phyloP scores from a whole-genome alignment of 2,888 invertebrate species.

The Caenorhabditis zanzibari region DNA sequence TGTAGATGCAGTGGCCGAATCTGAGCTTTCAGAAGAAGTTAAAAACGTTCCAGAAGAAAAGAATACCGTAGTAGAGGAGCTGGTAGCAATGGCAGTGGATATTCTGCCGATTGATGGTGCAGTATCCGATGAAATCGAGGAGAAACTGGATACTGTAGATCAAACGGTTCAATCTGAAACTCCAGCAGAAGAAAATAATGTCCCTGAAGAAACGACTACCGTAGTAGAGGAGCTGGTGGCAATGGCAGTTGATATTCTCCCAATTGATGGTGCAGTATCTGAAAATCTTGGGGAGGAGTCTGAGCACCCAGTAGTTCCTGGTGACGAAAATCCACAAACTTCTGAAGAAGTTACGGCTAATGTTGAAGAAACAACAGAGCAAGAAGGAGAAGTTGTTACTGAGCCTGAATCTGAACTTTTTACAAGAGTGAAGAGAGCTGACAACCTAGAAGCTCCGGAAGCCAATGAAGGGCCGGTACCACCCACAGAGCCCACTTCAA shows the following conservation, averaged over 20 bases:
- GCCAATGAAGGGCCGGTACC: no score
- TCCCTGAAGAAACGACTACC: background rate
- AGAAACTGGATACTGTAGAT: background rate
- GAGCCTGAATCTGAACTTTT: background rate
- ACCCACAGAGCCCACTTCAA: background rate
- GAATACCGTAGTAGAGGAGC: background rate
- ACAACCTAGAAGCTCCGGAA: background rate
- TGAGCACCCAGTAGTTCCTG: background rate
- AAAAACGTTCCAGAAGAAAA: background rate
- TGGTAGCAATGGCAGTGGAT: constrained; percentile 22
- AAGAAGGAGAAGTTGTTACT: background rate
- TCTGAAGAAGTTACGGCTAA: background rate
- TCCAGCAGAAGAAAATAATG: background rate
- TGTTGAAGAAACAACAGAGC: no score
- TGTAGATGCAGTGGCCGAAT: background rate
- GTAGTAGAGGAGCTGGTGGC: constrained; percentile 6
- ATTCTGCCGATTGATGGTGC: constrained; percentile 24
- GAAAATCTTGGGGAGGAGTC: background rate
- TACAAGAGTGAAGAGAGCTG: background rate
- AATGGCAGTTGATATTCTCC: constrained; percentile 26
- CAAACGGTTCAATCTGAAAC: background rate
- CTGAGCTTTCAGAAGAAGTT: background rate
- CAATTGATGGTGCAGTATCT: constrained; percentile 13
- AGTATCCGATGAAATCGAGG: background rate
- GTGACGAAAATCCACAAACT: background rate